These are phyloP conservation scores for Apodemus sylvaticus DNA, from an alignment of 2,113 vertebrate genomes.

Conservation along the genomic window DNA sequence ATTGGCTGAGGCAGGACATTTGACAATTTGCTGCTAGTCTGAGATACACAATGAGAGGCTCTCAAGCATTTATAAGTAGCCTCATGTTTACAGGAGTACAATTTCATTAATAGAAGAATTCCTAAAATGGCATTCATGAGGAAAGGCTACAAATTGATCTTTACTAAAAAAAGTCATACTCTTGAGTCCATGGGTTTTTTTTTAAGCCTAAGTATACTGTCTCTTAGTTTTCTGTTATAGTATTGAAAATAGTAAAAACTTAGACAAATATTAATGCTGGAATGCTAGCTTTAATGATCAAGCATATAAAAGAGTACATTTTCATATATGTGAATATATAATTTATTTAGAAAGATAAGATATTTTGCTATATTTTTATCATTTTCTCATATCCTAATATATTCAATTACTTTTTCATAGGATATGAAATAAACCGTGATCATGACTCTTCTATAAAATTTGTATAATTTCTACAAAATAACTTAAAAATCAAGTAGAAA, in stretches of 20 bases:
- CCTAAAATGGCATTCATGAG: not conserved
- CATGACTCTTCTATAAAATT: not conserved
- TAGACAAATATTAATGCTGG: not conserved
- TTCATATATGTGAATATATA: not conserved
- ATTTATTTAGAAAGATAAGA: not conserved
- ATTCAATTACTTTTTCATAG: not conserved
- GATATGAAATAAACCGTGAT: not conserved
- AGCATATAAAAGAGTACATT: not conserved
- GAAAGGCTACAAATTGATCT: not conserved
- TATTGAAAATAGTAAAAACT: not conserved
- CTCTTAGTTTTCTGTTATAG: not conserved
- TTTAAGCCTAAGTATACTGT: not conserved
- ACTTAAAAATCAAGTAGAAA: not conserved
- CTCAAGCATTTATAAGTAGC: not conserved
- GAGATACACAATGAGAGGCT: not conserved
- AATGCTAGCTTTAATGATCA: not conserved
- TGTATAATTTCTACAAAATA: not conserved
- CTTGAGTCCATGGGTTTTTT: not conserved
- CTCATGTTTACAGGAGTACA: not conserved
- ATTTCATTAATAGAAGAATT: not conserved
- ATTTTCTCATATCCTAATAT: not conserved
- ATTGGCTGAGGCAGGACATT: not conserved
- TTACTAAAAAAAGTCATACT: not conserved
- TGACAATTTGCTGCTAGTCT: not conserved
- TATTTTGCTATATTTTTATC: not conserved